phyloP scores from a whole-genome alignment of 2,888 invertebrate species.

The Erebia palarica region DNA sequence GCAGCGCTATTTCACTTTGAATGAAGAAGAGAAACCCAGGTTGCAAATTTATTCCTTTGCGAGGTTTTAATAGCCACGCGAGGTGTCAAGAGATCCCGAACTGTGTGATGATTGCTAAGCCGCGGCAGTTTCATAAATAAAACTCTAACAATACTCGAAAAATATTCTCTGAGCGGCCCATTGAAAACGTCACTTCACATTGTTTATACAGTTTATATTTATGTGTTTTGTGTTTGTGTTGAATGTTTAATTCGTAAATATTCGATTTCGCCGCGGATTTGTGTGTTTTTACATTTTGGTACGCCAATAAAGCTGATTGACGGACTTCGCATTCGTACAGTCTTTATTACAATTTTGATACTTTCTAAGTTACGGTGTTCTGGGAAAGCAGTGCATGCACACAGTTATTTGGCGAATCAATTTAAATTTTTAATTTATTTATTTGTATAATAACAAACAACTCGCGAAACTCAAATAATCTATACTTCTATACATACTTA shows the following conservation, averaged over 20 bases:
- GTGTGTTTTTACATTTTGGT: conserved; percentile 16
- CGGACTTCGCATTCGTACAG: neutral
- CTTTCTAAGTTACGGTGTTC: neutral
- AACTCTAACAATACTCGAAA: conserved; percentile 39
- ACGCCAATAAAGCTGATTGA: conserved; percentile 19
- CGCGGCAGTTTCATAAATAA: conserved; percentile 33
- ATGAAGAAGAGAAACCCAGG: no score
- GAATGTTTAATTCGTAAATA: conserved; percentile 23
- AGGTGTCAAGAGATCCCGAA: neutral
- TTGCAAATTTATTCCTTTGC: no score
- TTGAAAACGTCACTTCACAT: conserved; percentile 31
- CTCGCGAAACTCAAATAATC: no score
- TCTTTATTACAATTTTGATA: neutral
- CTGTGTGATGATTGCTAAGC: conserved; percentile 7
- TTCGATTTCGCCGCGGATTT: conserved; percentile 19
- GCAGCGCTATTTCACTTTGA: no score
- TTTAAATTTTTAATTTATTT: no score
- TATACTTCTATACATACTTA: no score
- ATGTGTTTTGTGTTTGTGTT: conserved; percentile 8
- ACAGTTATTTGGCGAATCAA: no score
- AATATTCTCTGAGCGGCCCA: conserved; percentile 37
- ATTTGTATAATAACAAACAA: no score
- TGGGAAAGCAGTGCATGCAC: no score
- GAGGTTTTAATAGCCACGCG: no score
- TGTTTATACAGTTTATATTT: conserved; percentile 29